phyloP scores from a whole-genome alignment of 1,140 invertebrate genomes.

The Caenorhabditis briggsae region DNA sequence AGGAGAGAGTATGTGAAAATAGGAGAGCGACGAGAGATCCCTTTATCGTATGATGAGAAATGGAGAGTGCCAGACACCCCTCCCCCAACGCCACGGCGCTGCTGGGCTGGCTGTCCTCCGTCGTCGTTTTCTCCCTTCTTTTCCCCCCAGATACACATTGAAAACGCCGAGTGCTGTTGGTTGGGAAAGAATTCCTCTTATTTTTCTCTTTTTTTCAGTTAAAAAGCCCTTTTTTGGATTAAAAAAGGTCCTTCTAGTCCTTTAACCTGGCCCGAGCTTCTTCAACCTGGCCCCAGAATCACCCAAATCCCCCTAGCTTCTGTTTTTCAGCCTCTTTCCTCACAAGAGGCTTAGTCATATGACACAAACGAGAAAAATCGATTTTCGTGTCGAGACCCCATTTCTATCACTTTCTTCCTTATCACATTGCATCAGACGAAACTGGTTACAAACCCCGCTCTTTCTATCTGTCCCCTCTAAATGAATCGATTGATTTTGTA shows the following conservation, averaged over 20 bases:
- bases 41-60: background rate
- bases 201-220: background rate
- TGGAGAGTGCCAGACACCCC: background rate
- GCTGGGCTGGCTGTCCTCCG: background rate
- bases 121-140: background rate
- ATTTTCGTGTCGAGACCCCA: too few species aligned
- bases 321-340: too few species aligned
- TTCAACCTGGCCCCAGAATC: too few species aligned
- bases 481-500: constrained; percentile 10
- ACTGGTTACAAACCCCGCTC: background rate
- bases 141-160: constrained; percentile 43
- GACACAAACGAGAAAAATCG: too few species aligned
- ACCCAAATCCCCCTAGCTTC: too few species aligned
- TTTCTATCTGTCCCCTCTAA: background rate
- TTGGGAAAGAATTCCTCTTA: background rate
- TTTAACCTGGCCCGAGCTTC: too few species aligned
- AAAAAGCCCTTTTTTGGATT: too few species aligned
- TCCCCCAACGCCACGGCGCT: background rate
- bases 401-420: background rate
- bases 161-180: background rate
- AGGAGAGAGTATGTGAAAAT: background rate
- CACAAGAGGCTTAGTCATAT: too few species aligned
- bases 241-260: too few species aligned
- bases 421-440: background rate
- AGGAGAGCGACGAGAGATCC: background rate